Percentiles rank a stretch among this genome's conserved stretches.
Conservation (phyloP, 2,113 vertebrate species). For the Eurypyga helias region DNA sequence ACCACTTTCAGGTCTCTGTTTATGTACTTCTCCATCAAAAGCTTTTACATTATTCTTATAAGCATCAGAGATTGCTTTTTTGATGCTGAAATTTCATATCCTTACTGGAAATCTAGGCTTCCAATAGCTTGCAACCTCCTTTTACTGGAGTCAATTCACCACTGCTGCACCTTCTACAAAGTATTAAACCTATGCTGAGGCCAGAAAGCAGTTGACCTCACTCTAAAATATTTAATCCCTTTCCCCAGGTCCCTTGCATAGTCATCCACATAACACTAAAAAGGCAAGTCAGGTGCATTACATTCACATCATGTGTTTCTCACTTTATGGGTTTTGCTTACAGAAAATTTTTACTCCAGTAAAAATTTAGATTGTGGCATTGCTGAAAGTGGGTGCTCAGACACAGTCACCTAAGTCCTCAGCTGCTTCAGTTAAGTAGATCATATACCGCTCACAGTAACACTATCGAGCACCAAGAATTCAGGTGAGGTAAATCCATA, state of each 20-base stretch:
- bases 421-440: background rate
- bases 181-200: background rate
- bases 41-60: background rate
- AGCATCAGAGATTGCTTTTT: background rate
- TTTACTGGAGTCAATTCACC: background rate
- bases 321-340: background rate
- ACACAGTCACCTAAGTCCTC: background rate
- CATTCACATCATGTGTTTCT: background rate
- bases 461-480: rapidly evolving
- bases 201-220: background rate
- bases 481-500: background rate
- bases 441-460: background rate
- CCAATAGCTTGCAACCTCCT: background rate
- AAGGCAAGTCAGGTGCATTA: background rate
- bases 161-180: background rate
- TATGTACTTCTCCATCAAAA: background rate
- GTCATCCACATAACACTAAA: background rate
- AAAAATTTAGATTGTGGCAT: background rate
- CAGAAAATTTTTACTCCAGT: background rate
- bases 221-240: background rate
- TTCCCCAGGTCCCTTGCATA: background rate
- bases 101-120: background rate
- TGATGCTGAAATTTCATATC: background rate
- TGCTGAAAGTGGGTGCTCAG: background rate
- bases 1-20: background rate